Evolutionary conservation across 1,140 invertebrate species (phyloP).

Genomic region (Epicauta chinensis): DNA sequence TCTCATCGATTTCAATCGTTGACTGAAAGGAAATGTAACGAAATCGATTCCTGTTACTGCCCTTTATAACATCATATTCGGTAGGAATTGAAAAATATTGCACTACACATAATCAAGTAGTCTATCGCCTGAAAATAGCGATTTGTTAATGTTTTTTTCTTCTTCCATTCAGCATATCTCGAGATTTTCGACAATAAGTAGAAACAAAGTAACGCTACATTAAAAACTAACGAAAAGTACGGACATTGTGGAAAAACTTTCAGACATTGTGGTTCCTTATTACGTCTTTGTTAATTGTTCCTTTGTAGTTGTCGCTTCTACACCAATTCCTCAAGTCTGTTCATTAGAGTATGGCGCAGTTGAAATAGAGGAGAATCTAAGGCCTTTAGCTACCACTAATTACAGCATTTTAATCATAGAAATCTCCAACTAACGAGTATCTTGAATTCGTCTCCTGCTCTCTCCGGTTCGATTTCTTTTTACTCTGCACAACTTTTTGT

Average conservation of each 20-base stretch:
- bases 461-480: not conserved
- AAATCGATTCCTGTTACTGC: no score
- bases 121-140: no score
- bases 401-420: constrained; percentile 30
- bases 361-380: constrained; percentile 18
- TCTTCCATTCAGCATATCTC: no score
- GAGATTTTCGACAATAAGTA: no score
- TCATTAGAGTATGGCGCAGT: constrained; percentile 32
- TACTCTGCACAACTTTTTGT: no score
- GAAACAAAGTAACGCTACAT: not conserved
- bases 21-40: no score
- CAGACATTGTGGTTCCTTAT: constrained; percentile 30
- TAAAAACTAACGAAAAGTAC: constrained; percentile 24
- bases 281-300: constrained; percentile 38
- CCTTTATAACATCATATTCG: no score
- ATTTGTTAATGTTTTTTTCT: no score
- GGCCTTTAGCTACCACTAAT: constrained; percentile 31
- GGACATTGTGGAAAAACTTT: constrained; percentile 22
- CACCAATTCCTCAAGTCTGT: constrained; percentile 31
- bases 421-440: constrained; percentile 10
- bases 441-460: not conserved
- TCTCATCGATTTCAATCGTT: no score
- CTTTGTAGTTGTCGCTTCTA: constrained; percentile 32
- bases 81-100: no score
- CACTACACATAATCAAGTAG: no score